phyloP scores from a whole-genome alignment of 2,888 invertebrate genomes.

The Palloptera scutellata region DNA sequence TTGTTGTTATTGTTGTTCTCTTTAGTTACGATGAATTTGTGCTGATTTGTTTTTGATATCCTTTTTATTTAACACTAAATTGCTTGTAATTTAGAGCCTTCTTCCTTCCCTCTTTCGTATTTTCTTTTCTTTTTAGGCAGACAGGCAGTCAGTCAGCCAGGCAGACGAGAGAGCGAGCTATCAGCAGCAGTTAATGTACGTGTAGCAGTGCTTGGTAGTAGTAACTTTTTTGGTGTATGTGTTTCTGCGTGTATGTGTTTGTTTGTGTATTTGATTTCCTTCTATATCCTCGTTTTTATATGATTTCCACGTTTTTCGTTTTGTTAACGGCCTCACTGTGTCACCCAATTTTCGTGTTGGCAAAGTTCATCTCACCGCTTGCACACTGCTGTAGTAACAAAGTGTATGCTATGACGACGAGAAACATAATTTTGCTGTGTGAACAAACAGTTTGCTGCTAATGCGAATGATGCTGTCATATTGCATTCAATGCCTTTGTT shows the following conservation, averaged over 20 bases:
- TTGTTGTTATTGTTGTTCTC: constrained; percentile 32
- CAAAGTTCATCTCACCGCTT: constrained; percentile 52
- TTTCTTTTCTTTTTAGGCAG: constrained; percentile 10
- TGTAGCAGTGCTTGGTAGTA: not conserved
- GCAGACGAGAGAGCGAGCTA: no score
- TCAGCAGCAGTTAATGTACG: not conserved
- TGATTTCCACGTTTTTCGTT: constrained; percentile 32
- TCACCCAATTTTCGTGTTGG: constrained; percentile 46
- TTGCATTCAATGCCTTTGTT: constrained; percentile 34
- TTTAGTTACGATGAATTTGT: constrained; percentile 26
- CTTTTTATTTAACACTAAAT: constrained; percentile 7
- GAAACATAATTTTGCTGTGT: constrained; percentile 27
- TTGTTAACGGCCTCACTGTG: constrained; percentile 41
- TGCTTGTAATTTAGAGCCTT: constrained; percentile 19
- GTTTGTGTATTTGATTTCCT: constrained; percentile 5
- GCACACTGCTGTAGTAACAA: constrained; percentile 38
- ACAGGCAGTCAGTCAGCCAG: no score
- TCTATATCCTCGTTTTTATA: constrained; percentile 29
- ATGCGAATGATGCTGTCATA: constrained; percentile 7
- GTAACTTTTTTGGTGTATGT: not conserved
- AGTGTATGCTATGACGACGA: constrained; percentile 16
- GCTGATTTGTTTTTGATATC: constrained; percentile 28
- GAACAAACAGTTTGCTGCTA: constrained; percentile 18
- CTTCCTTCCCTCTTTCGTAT: constrained; percentile 6
- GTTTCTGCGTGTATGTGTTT: not conserved